Evolutionary conservation across 2,888 invertebrate species (phyloP), one percentile per base, ranked within the genome.

Genomic region (Lycia hirtaria): DNA sequence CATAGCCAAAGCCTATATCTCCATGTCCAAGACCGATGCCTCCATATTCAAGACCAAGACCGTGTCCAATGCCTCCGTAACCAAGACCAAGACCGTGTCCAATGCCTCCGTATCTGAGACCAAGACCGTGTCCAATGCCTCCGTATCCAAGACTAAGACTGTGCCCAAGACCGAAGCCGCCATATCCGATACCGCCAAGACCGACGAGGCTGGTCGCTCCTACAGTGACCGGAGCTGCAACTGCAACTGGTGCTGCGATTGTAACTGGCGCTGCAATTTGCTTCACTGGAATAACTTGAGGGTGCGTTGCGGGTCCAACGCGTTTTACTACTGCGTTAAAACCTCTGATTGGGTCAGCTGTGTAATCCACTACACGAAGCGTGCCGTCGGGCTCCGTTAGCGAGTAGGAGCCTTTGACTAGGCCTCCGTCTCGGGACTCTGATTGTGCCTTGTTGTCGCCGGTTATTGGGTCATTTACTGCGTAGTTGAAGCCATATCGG

Each of bases 291-390:
- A 60, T 15, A 0, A 57, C 43, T 45, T 83, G 83, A 0, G 88
- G 88, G 64, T 92, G 90, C 0, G 62, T 80, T 0, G 87, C 87
- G 1, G 81, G 76, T 1, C 92, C 92, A 19, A 90, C 64, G 28
- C 88, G 77, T 55, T 88, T 88, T 33, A 92, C 91, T n/a, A 85
- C 80, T 0, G 92, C 92, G 74, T 92, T 89, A 80, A 92, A 92
- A 0, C 92, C 92, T 0, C 78, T 75, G 24, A 83, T 75, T 0
- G 85, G 71, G 68, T 88, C 91, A 0, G 92, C 89, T 4, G 80
- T 68, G 76, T 92, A 92, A 68, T 92, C 85, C 0, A 92, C 92
- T 0, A 92, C 80, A 45, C 92, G 66, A 35, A 91, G 45, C 38
- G 90, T 89, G 67, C 92, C 92, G 72, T 92, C 92, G 45, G 92